These are phyloP conservation scores for Panulirus ornatus DNA, from an alignment of 1,140 invertebrate species.

Conservation along the genomic window DNA sequence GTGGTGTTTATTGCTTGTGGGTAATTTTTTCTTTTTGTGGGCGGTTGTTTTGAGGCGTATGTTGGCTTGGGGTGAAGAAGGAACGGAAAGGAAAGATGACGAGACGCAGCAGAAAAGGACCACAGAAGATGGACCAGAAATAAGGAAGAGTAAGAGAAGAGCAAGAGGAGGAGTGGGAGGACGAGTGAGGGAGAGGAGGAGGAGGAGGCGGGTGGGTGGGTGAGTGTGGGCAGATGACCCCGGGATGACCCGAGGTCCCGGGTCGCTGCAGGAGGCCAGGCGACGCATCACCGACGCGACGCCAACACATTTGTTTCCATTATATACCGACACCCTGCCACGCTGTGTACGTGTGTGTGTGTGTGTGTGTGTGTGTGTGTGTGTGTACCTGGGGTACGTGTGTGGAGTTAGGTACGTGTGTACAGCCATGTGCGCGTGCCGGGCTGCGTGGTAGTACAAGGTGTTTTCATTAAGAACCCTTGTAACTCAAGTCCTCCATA, in stretches of 20 bases:
- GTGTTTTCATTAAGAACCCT: background rate
- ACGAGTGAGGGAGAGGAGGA: background rate
- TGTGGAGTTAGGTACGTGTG: background rate
- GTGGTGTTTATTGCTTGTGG: too few species aligned
- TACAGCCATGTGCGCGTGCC: background rate
- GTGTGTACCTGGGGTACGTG: background rate
- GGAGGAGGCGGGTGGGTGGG: background rate
- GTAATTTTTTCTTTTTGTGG: too few species aligned
- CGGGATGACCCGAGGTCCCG: background rate
- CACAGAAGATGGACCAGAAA: too few species aligned
- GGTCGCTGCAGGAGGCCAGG: conserved; percentile 30
- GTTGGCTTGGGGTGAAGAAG: too few species aligned
- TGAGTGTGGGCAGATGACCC: conserved; percentile 28
- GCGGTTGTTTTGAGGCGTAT: too few species aligned
- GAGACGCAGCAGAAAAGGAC: too few species aligned
- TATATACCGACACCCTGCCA: conserved; percentile 44
- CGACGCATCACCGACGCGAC: conserved; percentile 35
- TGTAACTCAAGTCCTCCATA: too few species aligned
- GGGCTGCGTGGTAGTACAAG: background rate
- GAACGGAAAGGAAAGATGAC: background rate
- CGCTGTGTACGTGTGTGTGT: background rate
- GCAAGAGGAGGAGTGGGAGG: background rate
- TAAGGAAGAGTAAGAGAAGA: conserved; percentile 1
- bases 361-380: conserved; percentile 5
- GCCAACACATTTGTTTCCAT: conserved; percentile 59